These are phyloP conservation scores for Gallinago jamesoni DNA, from an alignment of 2,113 vertebrate genomes.

Conservation along the genomic window DNA sequence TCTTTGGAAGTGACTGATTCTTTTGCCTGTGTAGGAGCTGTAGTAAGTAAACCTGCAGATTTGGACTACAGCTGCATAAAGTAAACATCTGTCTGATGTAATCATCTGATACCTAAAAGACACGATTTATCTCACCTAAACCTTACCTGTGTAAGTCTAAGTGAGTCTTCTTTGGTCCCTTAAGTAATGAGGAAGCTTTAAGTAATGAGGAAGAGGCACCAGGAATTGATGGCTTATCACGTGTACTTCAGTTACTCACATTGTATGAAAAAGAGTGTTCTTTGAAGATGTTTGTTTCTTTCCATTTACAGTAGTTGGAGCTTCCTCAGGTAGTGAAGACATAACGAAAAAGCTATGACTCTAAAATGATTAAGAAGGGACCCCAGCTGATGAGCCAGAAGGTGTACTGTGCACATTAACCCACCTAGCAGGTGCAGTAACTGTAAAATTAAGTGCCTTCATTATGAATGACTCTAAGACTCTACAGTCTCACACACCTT, in stretches of 20 bases:
- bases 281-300: neutral
- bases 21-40: neutral
- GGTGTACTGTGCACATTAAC: neutral
- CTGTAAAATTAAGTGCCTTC: neutral
- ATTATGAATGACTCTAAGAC: neutral
- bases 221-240: neutral
- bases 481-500: neutral
- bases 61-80: neutral
- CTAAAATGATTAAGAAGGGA: neutral
- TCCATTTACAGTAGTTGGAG: neutral
- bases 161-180: neutral
- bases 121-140: neutral
- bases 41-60: neutral
- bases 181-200: neutral
- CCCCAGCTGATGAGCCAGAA: neutral
- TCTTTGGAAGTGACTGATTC: neutral
- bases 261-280: neutral
- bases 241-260: neutral
- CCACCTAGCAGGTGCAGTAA: neutral
- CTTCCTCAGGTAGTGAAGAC: neutral
- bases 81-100: neutral
- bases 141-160: neutral
- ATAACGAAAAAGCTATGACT: neutral
- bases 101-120: neutral
- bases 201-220: neutral